phyloP scores from a whole-genome alignment of 2,888 invertebrate genomes.

The Opisthograptis luteolata region DNA sequence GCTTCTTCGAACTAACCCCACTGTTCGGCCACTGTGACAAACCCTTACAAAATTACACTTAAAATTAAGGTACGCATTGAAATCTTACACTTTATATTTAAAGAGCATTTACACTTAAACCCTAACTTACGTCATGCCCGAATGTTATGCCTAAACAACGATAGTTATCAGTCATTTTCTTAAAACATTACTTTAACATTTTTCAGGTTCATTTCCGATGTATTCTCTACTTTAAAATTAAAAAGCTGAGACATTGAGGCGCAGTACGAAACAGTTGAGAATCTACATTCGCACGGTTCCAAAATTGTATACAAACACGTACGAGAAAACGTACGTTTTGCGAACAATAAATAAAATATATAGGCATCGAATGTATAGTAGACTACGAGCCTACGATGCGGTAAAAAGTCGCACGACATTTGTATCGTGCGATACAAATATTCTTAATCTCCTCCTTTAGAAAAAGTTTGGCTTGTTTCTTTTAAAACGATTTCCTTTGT shows the following conservation, averaged over 20 bases:
- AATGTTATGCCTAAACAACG: conserved; percentile 59
- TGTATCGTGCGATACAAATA: too few relatives aligned
- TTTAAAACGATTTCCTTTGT: too few relatives aligned
- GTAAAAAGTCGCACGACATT: conserved; percentile 1
- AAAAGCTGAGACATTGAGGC: conserved; percentile 16
- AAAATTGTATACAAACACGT: background rate
- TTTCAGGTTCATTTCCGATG: conserved; percentile 41
- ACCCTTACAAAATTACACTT: conserved; percentile 13
- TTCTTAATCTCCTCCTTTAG: too few relatives aligned
- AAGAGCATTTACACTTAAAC: conserved; percentile 24
- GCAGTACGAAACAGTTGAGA: background rate
- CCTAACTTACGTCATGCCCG: conserved; percentile 24
- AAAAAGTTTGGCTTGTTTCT: too few relatives aligned
- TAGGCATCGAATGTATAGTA: too few relatives aligned
- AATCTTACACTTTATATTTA: conserved; percentile 8
- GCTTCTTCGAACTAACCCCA: background rate
- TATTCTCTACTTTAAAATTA: conserved; percentile 29
- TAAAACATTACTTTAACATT: conserved; percentile 56
- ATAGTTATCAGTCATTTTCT: conserved; percentile 78
- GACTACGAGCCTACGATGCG: background rate
- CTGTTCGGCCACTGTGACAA: conserved; percentile 15
- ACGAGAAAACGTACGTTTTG: background rate
- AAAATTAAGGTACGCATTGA: conserved; percentile 9
- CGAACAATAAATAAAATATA: conserved; percentile 8
- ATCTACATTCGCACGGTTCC: background rate